Conservation (phyloP, 2,797 vertebrate species). For the Catamblyrhynchus diadema region DNA sequence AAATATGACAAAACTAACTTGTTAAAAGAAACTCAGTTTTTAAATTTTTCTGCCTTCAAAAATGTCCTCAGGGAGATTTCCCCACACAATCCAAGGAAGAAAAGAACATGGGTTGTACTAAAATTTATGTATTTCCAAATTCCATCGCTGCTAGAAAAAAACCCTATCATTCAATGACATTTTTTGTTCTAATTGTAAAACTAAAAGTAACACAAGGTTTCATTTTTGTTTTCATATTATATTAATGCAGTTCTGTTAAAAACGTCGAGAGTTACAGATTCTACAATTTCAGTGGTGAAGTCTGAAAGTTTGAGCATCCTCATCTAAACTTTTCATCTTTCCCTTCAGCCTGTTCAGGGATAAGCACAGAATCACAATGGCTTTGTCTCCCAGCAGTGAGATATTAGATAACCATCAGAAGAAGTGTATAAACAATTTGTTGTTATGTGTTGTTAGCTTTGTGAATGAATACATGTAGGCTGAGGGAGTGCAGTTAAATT, state of each 20-base stretch:
- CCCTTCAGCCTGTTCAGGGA: not conserved
- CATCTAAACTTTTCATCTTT: not conserved
- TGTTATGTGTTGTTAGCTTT: not conserved
- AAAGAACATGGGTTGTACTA: not conserved
- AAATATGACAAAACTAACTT: not conserved
- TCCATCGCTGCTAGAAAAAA: not conserved
- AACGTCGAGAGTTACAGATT: not conserved
- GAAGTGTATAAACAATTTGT: not conserved
- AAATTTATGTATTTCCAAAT: not conserved
- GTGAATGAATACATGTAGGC: not conserved
- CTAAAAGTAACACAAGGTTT: not conserved
- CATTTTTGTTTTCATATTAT: not conserved
- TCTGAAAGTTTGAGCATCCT: not conserved
- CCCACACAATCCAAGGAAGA: not conserved
- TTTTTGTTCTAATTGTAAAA: not conserved
- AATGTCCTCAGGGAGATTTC: not conserved
- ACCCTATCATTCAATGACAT: not conserved
- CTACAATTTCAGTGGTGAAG: not conserved
- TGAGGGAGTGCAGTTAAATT: not conserved
- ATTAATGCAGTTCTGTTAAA: not conserved
- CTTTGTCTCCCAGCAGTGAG: not conserved
- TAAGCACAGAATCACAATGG: not conserved
- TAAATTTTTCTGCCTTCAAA: not conserved
- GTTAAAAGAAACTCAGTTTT: not conserved
- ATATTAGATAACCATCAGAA: not conserved